These are phyloP conservation scores for Naja naja DNA, from an alignment of 2,113 vertebrate species.

Conservation along the genomic window DNA sequence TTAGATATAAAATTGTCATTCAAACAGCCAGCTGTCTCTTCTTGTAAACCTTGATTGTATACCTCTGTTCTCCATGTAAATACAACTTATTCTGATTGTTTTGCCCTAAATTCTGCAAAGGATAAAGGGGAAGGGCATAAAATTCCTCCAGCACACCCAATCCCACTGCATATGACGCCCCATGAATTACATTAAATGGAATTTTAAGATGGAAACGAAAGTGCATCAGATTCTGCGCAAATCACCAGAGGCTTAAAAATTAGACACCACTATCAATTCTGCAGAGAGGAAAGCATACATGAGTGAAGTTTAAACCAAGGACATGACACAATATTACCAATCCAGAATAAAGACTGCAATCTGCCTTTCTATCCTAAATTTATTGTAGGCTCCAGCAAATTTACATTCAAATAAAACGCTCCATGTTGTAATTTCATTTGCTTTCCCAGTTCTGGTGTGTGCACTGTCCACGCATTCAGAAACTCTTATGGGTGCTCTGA, in stretches of 20 bases:
- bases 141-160: not conserved
- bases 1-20: not conserved
- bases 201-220: not conserved
- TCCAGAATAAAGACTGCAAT: not conserved
- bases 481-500: not conserved
- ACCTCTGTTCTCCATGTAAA: not conserved
- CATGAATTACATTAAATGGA: not conserved
- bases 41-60: not conserved
- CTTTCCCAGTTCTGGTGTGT: not conserved
- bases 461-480: not conserved
- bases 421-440: not conserved
- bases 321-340: too few relatives aligned
- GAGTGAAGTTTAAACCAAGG: not conserved
- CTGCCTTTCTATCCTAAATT: not conserved
- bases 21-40: not conserved
- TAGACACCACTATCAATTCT: not conserved
- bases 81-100: not conserved
- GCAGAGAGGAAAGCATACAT: not conserved
- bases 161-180: not conserved
- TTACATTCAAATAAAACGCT: not conserved
- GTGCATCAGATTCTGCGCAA: not conserved
- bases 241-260: not conserved
- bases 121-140: not conserved
- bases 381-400: not conserved
- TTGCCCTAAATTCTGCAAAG: not conserved